Evolutionary conservation across 2,888 invertebrate species (phyloP).

Genomic region (Carabus problematicus): DNA sequence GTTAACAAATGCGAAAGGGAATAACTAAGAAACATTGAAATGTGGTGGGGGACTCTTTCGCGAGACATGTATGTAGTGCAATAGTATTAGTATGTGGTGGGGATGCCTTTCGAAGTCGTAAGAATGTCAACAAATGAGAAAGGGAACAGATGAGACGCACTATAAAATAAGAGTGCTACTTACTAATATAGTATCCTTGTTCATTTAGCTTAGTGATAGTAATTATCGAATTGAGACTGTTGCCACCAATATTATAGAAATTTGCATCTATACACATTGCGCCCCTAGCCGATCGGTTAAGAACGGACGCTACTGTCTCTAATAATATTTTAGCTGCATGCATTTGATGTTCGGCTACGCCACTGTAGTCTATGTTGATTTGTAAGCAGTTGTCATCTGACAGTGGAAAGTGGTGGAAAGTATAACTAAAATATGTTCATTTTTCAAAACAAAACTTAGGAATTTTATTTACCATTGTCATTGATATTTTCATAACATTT

Average conservation of each 20-base stretch:
- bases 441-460: too few relatives aligned
- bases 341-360: slow-evolving; percentile 66
- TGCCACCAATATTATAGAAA: slow-evolving; percentile 86
- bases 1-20: too few relatives aligned
- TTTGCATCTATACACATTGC: slow-evolving; percentile 71
- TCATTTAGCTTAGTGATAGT: slow-evolving; percentile 80
- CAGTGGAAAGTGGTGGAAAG: slow-evolving; percentile 44
- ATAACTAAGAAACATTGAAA: too few relatives aligned
- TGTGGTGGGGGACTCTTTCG: too few relatives aligned
- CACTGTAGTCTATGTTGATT: slow-evolving; percentile 71
- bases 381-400: slow-evolving; percentile 64
- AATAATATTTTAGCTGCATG: slow-evolving; percentile 74
- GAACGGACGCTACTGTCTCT: slow-evolving; percentile 75
- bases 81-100: too few relatives aligned
- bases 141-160: too few relatives aligned
- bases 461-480: slow-evolving; percentile 65
- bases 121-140: too few relatives aligned
- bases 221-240: slow-evolving; percentile 84
- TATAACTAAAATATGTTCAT: too few relatives aligned
- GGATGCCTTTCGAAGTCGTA: too few relatives aligned
- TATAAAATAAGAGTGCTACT: slow-evolving; percentile 49
- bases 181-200: slow-evolving; percentile 78
- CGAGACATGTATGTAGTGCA: too few relatives aligned
- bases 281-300: slow-evolving; percentile 70
- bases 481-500: slow-evolving; percentile 77